Evolutionary conservation across 2,888 invertebrate species (phyloP).

Genomic region (Ischnura elegans): DNA sequence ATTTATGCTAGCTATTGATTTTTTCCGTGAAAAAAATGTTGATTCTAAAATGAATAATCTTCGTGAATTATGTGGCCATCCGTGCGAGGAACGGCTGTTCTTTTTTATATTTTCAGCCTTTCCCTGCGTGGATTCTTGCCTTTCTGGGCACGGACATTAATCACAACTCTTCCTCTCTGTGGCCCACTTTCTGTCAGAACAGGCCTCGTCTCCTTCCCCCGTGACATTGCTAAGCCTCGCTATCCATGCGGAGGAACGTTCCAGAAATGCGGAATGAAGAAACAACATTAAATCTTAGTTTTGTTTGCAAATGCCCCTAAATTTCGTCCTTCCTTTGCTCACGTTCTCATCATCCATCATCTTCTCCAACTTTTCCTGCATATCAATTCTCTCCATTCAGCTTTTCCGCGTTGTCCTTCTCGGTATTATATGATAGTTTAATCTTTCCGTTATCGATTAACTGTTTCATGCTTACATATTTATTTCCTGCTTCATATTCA

Average conservation of each 20-base stretch:
- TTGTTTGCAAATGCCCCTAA: background rate
- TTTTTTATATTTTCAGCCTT: background rate
- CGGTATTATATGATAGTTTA: too few relatives aligned
- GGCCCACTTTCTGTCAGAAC: background rate
- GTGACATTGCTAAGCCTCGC: background rate
- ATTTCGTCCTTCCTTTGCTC: background rate
- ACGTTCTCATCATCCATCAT: background rate
- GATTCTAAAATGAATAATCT: background rate
- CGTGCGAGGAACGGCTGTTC: background rate
- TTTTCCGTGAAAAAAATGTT: background rate
- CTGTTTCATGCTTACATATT: too few relatives aligned
- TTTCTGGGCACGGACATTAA: background rate
- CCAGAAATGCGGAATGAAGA: background rate
- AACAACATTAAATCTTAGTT: background rate
- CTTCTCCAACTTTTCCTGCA: background rate
- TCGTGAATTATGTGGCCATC: background rate
- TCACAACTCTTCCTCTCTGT: background rate
- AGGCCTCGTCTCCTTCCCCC: background rate
- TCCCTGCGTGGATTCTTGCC: background rate
- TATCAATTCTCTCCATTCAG: background rate
- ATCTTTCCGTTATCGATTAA: too few relatives aligned
- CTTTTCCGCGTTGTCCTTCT: too few relatives aligned
- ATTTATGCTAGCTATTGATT: background rate
- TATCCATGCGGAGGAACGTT: background rate
- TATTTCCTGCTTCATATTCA: too few relatives aligned